Evolutionary conservation across 1,140 invertebrate species (phyloP).

Genomic region (Neodiprion pinetum): DNA sequence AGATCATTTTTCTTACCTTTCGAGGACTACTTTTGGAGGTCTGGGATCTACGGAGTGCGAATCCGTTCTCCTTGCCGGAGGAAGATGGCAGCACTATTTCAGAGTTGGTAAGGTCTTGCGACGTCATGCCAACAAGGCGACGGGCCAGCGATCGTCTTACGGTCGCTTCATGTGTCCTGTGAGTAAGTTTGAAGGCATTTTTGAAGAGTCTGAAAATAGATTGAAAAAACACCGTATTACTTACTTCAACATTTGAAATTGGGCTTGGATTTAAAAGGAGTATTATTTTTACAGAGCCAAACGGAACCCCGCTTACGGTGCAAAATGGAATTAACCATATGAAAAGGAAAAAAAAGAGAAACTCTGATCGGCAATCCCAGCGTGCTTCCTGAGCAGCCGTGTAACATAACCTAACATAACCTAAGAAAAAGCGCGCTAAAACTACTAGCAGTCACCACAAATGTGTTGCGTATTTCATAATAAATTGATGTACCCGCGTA

Average conservation of each 20-base stretch:
- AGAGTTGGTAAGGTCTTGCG: slow-evolving; percentile 35
- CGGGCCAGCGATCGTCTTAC: slow-evolving; percentile 37
- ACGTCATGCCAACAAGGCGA: slow-evolving; percentile 45
- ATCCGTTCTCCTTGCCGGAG: slow-evolving; percentile 48
- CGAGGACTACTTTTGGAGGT: slow-evolving; percentile 40
- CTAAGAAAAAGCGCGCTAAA: slow-evolving; percentile 7
- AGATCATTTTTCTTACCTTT: slow-evolving; percentile 40
- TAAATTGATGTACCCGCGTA: no score
- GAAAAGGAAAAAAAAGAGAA: no score
- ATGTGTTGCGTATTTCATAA: background rate
- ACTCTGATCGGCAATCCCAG: no score
- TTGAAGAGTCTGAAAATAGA: slow-evolving; percentile 53
- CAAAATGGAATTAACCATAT: no score
- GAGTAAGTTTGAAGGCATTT: slow-evolving; percentile 52
- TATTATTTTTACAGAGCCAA: no score
- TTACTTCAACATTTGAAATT: no score
- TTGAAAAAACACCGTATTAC: slow-evolving; percentile 12
- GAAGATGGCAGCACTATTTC: slow-evolving; percentile 29
- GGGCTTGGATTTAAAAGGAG: no score
- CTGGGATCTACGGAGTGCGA: slow-evolving; percentile 37
- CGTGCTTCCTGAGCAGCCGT: no score
- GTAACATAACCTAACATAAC: background rate
- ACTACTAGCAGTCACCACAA: background rate
- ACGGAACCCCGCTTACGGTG: no score
- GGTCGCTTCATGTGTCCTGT: slow-evolving; percentile 42